These are phyloP conservation scores for Leptinotarsa juncta DNA, from an alignment of 2,888 invertebrate genomes.

Conservation along the genomic window DNA sequence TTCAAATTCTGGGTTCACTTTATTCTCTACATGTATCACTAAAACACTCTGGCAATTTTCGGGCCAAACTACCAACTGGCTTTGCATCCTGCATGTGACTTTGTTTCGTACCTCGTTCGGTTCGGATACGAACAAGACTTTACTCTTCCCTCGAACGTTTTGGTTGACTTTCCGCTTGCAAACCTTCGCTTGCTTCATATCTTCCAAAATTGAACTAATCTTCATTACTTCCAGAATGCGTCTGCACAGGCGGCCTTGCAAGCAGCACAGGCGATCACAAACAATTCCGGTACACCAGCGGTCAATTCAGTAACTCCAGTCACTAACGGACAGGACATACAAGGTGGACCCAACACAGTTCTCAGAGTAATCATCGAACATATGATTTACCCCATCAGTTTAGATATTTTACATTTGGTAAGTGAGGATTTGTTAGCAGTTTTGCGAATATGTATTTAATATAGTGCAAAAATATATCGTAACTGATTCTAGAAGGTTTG, in stretches of 20 bases:
- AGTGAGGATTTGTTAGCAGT: constrained; percentile 50
- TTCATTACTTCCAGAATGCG: constrained; percentile 75
- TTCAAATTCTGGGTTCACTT: no score
- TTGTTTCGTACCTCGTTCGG: no score
- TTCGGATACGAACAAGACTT: no score
- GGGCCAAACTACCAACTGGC: no score
- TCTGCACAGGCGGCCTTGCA: constrained; percentile 88
- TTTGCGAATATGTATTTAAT: background rate
- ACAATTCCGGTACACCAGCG: constrained; percentile 74
- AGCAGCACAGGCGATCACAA: constrained; percentile 83
- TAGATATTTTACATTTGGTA: constrained; percentile 94
- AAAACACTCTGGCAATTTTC: no score
- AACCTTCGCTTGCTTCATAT: constrained; percentile 18
- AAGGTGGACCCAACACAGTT: constrained; percentile 95
- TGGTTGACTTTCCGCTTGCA: background rate
- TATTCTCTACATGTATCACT: no score
- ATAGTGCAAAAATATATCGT: background rate
- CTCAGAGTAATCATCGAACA: constrained; percentile 98
- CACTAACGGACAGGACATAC: constrained; percentile 71
- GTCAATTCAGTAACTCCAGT: constrained; percentile 69
- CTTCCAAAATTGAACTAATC: constrained; percentile 25
- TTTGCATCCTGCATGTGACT: no score
- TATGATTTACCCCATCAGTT: constrained; percentile 97
- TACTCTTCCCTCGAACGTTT: background rate
- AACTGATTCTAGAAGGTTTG: no score